A percentile compares a stretch with the other conserved stretches of the same genome.
phyloP scores from a whole-genome alignment of 2,888 invertebrate species.

The Conomelus anceps region DNA sequence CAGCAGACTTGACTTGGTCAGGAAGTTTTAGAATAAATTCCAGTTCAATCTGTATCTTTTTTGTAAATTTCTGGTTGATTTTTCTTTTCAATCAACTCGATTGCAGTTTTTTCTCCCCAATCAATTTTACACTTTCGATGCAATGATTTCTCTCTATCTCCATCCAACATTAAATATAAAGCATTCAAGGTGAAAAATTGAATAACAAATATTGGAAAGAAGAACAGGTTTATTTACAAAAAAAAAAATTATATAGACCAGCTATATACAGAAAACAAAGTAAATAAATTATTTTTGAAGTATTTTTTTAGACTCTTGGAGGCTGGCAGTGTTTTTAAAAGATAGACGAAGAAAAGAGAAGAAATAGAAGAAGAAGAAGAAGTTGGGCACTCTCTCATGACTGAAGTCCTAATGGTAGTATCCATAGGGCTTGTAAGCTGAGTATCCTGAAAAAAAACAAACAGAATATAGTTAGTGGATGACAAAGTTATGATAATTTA shows the following conservation, averaged over 20 bases:
- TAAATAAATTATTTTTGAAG: neutral
- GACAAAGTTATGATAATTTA: neutral
- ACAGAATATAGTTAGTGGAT: too few species aligned
- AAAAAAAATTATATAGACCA: neutral
- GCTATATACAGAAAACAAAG: neutral
- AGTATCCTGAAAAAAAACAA: neutral
- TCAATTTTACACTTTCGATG: neutral
- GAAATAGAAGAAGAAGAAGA: neutral
- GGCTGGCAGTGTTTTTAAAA: neutral
- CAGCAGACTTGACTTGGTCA: too few species aligned
- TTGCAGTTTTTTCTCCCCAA: too few species aligned
- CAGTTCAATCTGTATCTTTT: too few species aligned
- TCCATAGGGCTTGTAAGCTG: neutral
- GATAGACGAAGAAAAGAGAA: neutral
- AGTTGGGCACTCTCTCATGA: neutral
- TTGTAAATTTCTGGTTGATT: too few species aligned
- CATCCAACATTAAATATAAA: neutral
- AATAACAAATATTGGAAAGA: neutral
- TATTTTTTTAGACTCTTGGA: neutral
- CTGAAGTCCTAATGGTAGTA: neutral
- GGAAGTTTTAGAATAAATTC: too few species aligned
- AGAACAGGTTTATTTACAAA: neutral
- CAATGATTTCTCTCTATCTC: too few species aligned
- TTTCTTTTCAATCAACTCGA: too few species aligned
- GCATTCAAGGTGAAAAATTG: neutral